Evolutionary conservation across 1,140 invertebrate genomes (phyloP).

Genomic region (Pseudomyrmex sp.): DNA sequence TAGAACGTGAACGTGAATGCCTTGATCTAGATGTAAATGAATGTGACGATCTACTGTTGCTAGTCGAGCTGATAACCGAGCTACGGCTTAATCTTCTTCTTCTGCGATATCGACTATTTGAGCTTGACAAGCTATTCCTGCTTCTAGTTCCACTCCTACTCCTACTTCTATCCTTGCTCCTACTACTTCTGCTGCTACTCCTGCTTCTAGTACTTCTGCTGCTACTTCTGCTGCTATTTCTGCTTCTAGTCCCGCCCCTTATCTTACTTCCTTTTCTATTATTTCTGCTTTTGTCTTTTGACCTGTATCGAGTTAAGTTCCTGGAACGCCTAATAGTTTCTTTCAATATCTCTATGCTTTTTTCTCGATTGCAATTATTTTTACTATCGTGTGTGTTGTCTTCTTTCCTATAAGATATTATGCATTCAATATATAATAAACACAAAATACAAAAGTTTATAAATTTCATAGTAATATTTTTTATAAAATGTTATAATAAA

Average conservation of each 20-base stretch:
- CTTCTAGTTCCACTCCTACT: conserved; percentile 82
- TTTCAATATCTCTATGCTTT: conserved; percentile 62
- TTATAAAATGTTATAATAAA: not conserved
- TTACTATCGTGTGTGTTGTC: conserved; percentile 47
- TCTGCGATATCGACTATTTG: too few species aligned
- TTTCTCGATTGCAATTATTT: conserved; percentile 1
- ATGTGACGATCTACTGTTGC: conserved; percentile 78
- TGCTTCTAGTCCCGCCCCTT: conserved; percentile 69
- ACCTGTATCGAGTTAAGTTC: conserved; percentile 71
- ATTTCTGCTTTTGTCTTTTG: conserved; percentile 76
- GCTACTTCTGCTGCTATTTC: conserved; percentile 73
- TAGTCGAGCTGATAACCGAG: conserved; percentile 80
- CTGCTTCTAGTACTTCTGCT: conserved; percentile 78
- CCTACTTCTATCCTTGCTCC: conserved; percentile 69
- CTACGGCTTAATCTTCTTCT: conserved; percentile 78
- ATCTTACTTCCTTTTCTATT: conserved; percentile 81
- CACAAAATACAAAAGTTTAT: not conserved
- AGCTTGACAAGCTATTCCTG: conserved; percentile 79
- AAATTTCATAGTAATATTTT: not conserved
- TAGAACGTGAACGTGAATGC: conserved; percentile 74
- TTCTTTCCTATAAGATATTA: conserved; percentile 57
- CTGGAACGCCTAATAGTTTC: not conserved
- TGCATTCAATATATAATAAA: conserved; percentile 5
- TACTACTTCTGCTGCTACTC: conserved; percentile 77
- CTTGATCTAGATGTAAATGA: conserved; percentile 75